Base-by-base conservation (phyloP, 2,113 vertebrate genomes). In the Herpetotheres cachinnans region DNA sequence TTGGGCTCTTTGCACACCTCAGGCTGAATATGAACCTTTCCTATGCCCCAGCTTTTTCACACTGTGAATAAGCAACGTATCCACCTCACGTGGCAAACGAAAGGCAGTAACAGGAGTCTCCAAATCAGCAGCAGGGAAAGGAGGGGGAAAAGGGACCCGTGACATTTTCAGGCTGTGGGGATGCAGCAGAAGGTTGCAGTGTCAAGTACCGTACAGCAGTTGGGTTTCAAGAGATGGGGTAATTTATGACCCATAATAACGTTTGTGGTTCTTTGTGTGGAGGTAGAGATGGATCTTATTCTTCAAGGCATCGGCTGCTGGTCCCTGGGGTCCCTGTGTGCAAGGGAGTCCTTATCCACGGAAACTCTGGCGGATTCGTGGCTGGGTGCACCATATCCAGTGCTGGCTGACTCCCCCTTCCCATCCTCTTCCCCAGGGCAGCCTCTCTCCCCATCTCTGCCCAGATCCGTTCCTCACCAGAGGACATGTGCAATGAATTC, bases 41-140 rank as follows among this genome's bases (percentile, higher is more conserved):
- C 66, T 25, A 5, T 3, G 71, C 61, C 65, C 73, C 72, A 42
- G 49, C 19, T n/a, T 72, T 65, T n/a, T 38, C 73, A 29, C 84
- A 0, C 36, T 5, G 16, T 18, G 13, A 10, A 44, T 9, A 8
- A 52, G 59, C 67, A 44, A 18, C 0, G 0, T 1, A 0, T 22
- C 81, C 0, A 0, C 27, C 58, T 76, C 34, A 22, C 21, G 1
- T 5, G 76, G 63, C 93, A 63, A 29, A 88, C 34, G 30, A 69
- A 58, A 55, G 71, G 49, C 18, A 2, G 6, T 22, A 74, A 7
- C 5, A 3, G 55, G 42, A 49, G 21, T 13, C 61, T 71, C 50
- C 52, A 44, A 12, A 18, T 1, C 1, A 56, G 11, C 42, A 56
- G 38, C 58, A 36, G 10, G 44, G 40, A 6, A 6, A 47, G 71